Evolutionary conservation across 2,888 invertebrate genomes (phyloP), one percentile per base, ranked within the genome.

Genomic region (Argyresthia albistria): DNA sequence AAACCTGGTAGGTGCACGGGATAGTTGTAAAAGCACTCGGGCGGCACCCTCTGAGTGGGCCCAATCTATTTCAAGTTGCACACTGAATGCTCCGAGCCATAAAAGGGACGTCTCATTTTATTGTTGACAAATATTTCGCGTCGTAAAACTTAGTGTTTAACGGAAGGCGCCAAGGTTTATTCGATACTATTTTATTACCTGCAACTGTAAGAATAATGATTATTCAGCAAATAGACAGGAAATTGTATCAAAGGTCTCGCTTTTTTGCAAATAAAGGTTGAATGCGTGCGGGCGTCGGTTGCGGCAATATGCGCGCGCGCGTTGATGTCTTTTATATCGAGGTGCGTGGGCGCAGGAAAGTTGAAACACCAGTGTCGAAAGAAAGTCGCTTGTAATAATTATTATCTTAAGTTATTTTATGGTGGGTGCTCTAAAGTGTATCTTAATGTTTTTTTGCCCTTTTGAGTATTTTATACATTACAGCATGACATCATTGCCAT

Each of bases 81-180:
- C 69, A 12, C n/a, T 74, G 72, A 76, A 77, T 74, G 74, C 76
- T 76, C 67, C 70, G 65, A 62, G 69, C 71, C 75, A 81, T 84
- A 84, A 83, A 84, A 79, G 67, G 79, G 73, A 86, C 81, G 80
- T 82, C 84, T 86, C 80, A 84, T 82, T 86, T 47, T 84, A 86
- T 83, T 86, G 83, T 84, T 86, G 80, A 84, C 82, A 86, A 84
- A 86, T 84, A 84, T 84, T 84, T 83, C 82, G 79, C 80, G 69
- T 67, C 66, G 61, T 77, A 80, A 80, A 75, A 80, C 73, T 67
- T 67, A 62, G 61, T 60, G 60, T 62, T 65, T 73, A 79, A 80
- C 82, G 79, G 83, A 81, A 86, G 84, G 84, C 84, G 84, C 84
- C 84, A 76, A 70, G 66, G 75, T 65, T 68, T 60, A 77, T 72